A percentile compares a stretch with the other conserved stretches of the same genome.
Evolutionary conservation across 2,888 invertebrate species (phyloP).

Genomic region (Hololepta plana): DNA sequence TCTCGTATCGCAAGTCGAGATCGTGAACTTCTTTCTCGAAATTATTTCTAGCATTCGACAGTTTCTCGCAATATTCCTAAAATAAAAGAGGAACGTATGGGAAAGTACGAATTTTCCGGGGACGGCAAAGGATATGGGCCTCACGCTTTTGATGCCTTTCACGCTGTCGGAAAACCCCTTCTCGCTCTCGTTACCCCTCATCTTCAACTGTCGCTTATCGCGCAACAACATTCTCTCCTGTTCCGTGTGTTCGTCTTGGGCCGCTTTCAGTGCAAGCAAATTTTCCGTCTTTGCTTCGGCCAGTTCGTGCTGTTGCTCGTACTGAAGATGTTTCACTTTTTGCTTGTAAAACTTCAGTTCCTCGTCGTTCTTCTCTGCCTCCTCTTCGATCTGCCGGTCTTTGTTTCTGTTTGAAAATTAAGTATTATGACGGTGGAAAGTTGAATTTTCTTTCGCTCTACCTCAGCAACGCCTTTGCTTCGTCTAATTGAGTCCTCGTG

Average conservation of each 20-base stretch:
- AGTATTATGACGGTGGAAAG: no score
- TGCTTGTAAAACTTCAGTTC: constrained; percentile 79
- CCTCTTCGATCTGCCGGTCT: constrained; percentile 75
- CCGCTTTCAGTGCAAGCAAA: constrained; percentile 61
- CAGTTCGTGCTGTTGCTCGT: constrained; percentile 72
- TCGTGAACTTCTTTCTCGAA: no score
- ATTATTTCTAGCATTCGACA: no score
- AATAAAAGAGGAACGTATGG: no score
- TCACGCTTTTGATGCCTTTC: no score
- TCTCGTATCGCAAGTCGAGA: no score
- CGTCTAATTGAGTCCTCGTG: constrained; percentile 72
- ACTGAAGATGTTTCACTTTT: constrained; percentile 81
- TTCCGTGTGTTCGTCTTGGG: constrained; percentile 63
- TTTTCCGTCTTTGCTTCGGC: constrained; percentile 66
- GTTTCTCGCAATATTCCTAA: no score
- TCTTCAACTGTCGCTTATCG: constrained; percentile 49
- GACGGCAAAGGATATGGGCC: no score
- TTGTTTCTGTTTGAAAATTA: constrained; percentile 34
- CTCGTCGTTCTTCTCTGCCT: constrained; percentile 68
- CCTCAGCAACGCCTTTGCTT: constrained; percentile 52
- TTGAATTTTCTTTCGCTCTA: constrained; percentile 11
- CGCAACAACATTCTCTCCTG: constrained; percentile 58
- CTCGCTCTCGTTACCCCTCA: constrained; percentile 46
- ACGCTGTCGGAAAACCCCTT: no score
- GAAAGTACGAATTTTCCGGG: no score